phyloP scores from a whole-genome alignment of 2,113 vertebrate species.

The Ameiurus melas region DNA sequence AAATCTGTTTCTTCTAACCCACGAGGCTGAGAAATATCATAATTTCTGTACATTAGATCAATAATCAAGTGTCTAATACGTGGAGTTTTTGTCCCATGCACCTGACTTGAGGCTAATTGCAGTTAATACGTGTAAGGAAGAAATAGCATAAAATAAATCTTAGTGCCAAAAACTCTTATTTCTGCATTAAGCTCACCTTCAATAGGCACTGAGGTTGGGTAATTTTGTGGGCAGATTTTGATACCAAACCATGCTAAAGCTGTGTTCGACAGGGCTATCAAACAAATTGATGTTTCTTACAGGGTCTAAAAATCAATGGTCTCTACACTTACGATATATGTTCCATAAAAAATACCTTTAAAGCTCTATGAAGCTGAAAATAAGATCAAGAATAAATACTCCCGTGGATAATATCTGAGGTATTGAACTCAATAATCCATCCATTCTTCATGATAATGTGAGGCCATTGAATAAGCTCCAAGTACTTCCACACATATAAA shows the following conservation, averaged over 20 bases:
- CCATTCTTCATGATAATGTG: constrained; percentile 44
- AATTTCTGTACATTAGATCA: constrained; percentile 53
- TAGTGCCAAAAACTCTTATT: not conserved
- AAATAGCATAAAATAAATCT: not conserved
- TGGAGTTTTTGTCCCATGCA: constrained; percentile 56
- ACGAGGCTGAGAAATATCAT: too few relatives aligned
- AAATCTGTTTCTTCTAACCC: not conserved
- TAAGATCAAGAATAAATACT: constrained; percentile 46
- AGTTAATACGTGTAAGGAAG: constrained; percentile 42
- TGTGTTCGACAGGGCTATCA: constrained; percentile 35
- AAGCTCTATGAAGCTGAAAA: constrained; percentile 28
- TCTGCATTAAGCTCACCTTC: not conserved
- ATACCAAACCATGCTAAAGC: constrained; percentile 10
- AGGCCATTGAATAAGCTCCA: constrained; percentile 31
- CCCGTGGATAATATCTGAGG: constrained; percentile 35
- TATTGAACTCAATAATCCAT: constrained; percentile 41
- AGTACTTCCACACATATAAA: constrained; percentile 16
- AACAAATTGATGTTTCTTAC: constrained; percentile 37
- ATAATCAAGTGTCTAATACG: constrained; percentile 65
- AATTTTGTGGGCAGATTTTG: constrained; percentile 18
- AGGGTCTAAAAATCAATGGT: constrained; percentile 43
- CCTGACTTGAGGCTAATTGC: constrained; percentile 56
- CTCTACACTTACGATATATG: constrained; percentile 36
- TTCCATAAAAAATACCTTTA: constrained; percentile 46
- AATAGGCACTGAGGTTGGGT: constrained; percentile 2